Percentiles rank a stretch among this genome's conserved stretches.
phyloP scores from a whole-genome alignment of 1,140 invertebrate species.

The Meloidogyne floridensis region DNA sequence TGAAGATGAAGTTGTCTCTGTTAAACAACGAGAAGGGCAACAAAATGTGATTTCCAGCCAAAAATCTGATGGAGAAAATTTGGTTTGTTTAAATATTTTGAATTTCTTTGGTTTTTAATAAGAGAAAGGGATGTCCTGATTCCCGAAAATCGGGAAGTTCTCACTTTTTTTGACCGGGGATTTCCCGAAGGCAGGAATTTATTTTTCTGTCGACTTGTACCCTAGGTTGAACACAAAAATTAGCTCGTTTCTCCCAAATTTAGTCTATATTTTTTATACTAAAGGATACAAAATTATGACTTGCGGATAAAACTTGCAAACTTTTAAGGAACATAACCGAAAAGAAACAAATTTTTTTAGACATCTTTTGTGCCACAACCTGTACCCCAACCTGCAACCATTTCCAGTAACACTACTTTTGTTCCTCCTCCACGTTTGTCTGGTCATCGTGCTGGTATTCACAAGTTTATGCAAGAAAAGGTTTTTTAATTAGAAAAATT shows the following conservation, averaged over 20 bases:
- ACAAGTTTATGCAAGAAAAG: not conserved
- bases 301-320: too few relatives aligned
- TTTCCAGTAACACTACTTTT: not conserved
- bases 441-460: conserved; percentile 3
- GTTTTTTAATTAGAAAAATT: not conserved
- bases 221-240: too few relatives aligned
- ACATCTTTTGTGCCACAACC: not conserved
- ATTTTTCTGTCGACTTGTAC: too few relatives aligned
- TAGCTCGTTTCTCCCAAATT: too few relatives aligned
- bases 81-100: not conserved
- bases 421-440: not conserved
- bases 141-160: too few relatives aligned
- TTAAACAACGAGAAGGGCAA: not conserved
- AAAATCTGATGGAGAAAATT: not conserved
- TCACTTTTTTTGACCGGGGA: too few relatives aligned
- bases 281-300: too few relatives aligned
- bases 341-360: not conserved
- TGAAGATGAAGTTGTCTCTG: not conserved
- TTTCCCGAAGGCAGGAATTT: too few relatives aligned
- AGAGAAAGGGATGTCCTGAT: too few relatives aligned
- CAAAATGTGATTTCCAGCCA: not conserved
- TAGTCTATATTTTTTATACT: too few relatives aligned
- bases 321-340: too few relatives aligned
- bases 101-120: too few relatives aligned
- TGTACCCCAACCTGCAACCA: not conserved